Conservation (phyloP, 2,888 invertebrate genomes). For the Scaptomyza caliginosa region DNA sequence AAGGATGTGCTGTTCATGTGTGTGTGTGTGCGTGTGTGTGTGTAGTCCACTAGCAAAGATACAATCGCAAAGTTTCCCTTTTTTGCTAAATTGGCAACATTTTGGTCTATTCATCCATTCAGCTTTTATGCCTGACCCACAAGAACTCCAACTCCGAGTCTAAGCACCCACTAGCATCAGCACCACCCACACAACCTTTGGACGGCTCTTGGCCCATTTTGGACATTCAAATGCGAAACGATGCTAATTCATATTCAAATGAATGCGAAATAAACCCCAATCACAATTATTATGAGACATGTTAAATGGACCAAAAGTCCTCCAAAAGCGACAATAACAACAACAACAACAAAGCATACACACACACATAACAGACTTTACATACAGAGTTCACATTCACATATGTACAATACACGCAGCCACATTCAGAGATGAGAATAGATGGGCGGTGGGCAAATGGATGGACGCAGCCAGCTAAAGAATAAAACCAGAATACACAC, state of each 20-base stretch:
- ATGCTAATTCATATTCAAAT: conserved; percentile 81
- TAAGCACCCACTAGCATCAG: neutral
- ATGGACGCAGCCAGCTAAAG: conserved; percentile 42
- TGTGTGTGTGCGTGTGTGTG: conserved; percentile 27
- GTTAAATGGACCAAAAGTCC: conserved; percentile 82
- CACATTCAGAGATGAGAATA: conserved; percentile 22
- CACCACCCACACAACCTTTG: conserved; percentile 10
- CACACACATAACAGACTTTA: conserved; percentile 15
- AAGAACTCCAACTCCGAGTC: conserved; percentile 1
- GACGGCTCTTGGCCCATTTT: conserved; percentile 37
- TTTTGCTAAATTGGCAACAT: conserved; percentile 80
- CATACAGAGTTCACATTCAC: conserved; percentile 19
- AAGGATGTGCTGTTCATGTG: conserved; percentile 31
- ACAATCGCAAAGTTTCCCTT: conserved; percentile 68
- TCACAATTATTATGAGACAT: conserved; percentile 82
- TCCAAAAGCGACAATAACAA: conserved; percentile 56
- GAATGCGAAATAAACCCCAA: conserved; percentile 81
- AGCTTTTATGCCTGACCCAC: conserved; percentile 48
- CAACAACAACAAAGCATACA: conserved; percentile 35
- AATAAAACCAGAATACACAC: conserved; percentile 18
- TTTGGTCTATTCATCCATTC: conserved; percentile 60
- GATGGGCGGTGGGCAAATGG: conserved; percentile 39
- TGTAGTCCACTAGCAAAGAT: conserved; percentile 65
- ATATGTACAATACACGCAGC: conserved; percentile 17
- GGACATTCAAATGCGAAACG: conserved; percentile 70